phyloP scores from a whole-genome alignment of 1,140 invertebrate genomes.

The Harpegnathos saltator region DNA sequence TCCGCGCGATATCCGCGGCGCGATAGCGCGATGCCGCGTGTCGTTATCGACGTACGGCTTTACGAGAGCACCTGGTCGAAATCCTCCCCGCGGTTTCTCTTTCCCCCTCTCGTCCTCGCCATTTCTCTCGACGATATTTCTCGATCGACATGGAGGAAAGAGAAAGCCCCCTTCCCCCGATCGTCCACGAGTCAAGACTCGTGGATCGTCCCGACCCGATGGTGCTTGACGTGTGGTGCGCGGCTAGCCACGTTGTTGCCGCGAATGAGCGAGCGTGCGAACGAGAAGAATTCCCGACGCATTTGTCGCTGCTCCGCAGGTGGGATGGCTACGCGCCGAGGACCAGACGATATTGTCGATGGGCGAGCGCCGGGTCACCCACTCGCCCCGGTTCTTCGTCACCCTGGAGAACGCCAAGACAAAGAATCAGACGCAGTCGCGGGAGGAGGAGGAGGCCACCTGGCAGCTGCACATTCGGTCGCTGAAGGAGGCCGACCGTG shows the following conservation, averaged over 20 bases:
- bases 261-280: neutral
- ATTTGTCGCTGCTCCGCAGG: conserved; percentile 80
- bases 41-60: conserved; percentile 16
- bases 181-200: no score
- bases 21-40: neutral
- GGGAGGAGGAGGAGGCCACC: conserved; percentile 81
- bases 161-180: no score
- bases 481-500: conserved; percentile 86
- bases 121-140: no score
- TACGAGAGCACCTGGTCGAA: neutral
- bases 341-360: conserved; percentile 88
- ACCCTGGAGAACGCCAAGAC: conserved; percentile 84
- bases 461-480: conserved; percentile 86
- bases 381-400: conserved; percentile 86
- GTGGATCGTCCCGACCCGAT: no score
- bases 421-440: conserved; percentile 77
- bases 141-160: no score
- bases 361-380: conserved; percentile 87
- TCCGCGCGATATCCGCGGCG: neutral
- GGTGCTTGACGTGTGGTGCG: no score
- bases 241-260: neutral
- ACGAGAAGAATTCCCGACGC: neutral
- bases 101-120: no score
- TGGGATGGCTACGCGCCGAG: conserved; percentile 87
- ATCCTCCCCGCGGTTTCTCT: neutral